A percentile compares a stretch with the other conserved stretches of the same genome.
Conservation (phyloP, 2,113 vertebrate species). For the Rhadina sibilatrix region DNA sequence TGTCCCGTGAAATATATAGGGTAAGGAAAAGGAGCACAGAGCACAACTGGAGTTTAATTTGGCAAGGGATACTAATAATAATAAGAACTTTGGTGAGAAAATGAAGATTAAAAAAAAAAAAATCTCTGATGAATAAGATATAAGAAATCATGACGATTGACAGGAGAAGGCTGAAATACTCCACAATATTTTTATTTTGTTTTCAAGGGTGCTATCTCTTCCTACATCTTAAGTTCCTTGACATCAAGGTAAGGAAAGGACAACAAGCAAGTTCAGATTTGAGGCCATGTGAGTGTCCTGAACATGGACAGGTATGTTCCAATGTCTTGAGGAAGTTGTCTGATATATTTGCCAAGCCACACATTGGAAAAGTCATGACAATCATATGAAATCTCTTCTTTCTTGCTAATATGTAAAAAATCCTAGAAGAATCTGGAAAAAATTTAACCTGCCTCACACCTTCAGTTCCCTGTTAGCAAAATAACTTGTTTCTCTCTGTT, state of each 20-base stretch:
- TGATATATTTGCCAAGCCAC: neutral
- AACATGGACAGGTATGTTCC: neutral
- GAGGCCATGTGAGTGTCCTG: neutral
- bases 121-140: neutral
- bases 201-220: neutral
- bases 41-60: neutral
- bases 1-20: neutral
- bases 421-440: neutral
- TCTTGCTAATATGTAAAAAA: neutral
- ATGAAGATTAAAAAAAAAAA: neutral
- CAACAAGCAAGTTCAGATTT: neutral
- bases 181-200: neutral
- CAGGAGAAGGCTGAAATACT: neutral
- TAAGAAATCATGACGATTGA: no score
- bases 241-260: neutral
- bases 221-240: neutral
- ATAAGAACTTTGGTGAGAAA: neutral
- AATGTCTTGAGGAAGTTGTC: neutral
- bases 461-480: neutral
- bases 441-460: accelerated
- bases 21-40: neutral
- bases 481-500: neutral
- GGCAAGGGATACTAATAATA: neutral
- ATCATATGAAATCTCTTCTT: neutral
- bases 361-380: neutral